Base-by-base conservation (phyloP, 2,113 vertebrate species). In the Anolis sagrei region DNA sequence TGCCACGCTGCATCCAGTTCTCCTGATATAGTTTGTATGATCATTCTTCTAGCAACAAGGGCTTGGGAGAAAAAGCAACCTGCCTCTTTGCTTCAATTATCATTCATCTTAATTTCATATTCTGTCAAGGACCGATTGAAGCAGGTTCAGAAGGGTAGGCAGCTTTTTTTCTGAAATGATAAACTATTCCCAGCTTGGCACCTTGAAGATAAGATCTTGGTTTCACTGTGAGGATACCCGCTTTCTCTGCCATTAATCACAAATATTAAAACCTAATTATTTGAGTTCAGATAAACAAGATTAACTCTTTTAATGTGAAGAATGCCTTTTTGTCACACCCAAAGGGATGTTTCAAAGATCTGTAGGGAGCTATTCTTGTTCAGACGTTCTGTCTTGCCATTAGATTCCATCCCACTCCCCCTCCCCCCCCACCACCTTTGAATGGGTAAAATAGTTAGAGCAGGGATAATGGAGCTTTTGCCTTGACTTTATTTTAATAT, bases 51-150 rank as follows among this genome's bases (percentile, higher is more conserved):
- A 87, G 88, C 89, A 91, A 89, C 89, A 89, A 92, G 84, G 70
- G 74, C 81, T 92, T 90, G 48, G 27, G 36, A 93, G 80, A 79
- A 91, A 93, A 51, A 79, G 49, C 25, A 68, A 29, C 64, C 84
- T 83, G 92, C 73, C 36, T 84, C 88, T 91, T 81, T 82, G 75
- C 86, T 93, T 89, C 91, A 92, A 89, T 68, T 86, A 87, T 62
- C 92, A 89, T 95, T 91, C 87, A 80, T 95, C 93, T 94, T 92
- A 88, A 92, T 94, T 94, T 90, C 81, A 86, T 84, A 91, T 76
- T 83, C 85, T 90, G 85, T 85, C 89, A 93, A 91, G 81, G 92
- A 83, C 91, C 75, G 82, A 83, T 83, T 86, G 92, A 88, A 94
- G 89, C 89, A 91, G 88, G 91, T 86, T 90, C 90, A 94, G 81